Base-by-base conservation (phyloP, 1,140 invertebrate genomes). In the Laodelphax striatellus region DNA sequence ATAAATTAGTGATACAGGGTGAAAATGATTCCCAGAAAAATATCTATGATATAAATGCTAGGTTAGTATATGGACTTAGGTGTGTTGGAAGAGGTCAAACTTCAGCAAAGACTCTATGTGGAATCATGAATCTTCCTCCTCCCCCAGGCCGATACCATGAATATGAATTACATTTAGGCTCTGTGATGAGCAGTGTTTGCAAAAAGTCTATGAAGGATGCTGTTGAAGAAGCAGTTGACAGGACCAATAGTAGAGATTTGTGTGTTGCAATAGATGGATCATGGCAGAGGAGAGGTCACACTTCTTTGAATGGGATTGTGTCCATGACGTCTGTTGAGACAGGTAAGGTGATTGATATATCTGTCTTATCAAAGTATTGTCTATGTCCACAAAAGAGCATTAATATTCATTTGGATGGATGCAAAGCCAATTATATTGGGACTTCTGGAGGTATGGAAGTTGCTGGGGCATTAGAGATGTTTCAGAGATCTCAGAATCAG, bases 401-500 rank as follows among this genome's bases (percentile, higher is more conserved):
- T 2, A 28, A 28, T 6, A 28, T 28, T 28, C 24, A 28, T 28
- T 2, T 4, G 6, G 9, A 50, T 3, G 31, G 28, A 4, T 53
- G 58, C 52, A 28, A 24, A 8, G 56, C 21, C n/a, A 67, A 67
- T 57, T 64, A 64, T 44, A 19, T 13, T 41, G 62, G 63, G 46
- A 62, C 57, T 22, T 62, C 60, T 63, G 64, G 60, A 41, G 63
- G 61, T 46, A 67, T 66, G 63, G 66, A 67, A 54, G 62, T 62
- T 13, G 60, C 54, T 13, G 60, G 62, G 22, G 62, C 61, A 38
- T 52, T 58, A 57, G 43, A 62, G 44, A 65, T 67, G 28, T 65
- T 60, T 61, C 22, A 58, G 2, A 28, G 24, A 28, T 52, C 55
- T 66, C 61, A 9, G 19, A 52, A 24, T n/a, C 46, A 22, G 19